These are phyloP conservation scores for Clostera curtula DNA, from an alignment of 2,888 invertebrate genomes.

Conservation along the genomic window DNA sequence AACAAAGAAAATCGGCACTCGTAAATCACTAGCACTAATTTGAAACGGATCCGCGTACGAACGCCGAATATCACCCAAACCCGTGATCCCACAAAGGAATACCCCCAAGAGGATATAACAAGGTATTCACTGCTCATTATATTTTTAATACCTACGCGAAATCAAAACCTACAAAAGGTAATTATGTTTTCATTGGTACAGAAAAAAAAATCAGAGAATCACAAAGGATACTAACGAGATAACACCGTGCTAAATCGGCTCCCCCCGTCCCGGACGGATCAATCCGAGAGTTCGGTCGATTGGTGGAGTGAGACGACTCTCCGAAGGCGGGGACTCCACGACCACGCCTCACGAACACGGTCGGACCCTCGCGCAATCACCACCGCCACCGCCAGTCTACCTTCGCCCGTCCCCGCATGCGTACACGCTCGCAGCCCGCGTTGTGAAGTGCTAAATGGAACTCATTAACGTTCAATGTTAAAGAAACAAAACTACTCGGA, in stretches of 20 bases:
- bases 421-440: constrained; percentile 64
- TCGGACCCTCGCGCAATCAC: constrained; percentile 21
- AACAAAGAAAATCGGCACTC: constrained; percentile 45
- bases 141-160: constrained; percentile 73
- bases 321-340: constrained; percentile 20
- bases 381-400: constrained; percentile 58
- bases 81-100: constrained; percentile 64
- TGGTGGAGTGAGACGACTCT: constrained; percentile 55
- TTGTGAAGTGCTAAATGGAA: constrained; percentile 68
- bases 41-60: constrained; percentile 59
- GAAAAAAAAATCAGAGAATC: constrained; percentile 66
- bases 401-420: constrained; percentile 70
- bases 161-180: constrained; percentile 74
- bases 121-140: constrained; percentile 71
- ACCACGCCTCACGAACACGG: constrained; percentile 23
- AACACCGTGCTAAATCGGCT: constrained; percentile 74
- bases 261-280: constrained; percentile 65
- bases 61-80: constrained; percentile 43
- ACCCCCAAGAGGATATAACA: constrained; percentile 73
- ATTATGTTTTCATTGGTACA: constrained; percentile 75
- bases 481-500: constrained; percentile 74
- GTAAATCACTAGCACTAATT: constrained; percentile 66
- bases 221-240: constrained; percentile 75
- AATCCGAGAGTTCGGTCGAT: constrained; percentile 62
- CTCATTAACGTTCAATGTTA: constrained; percentile 76